These are phyloP conservation scores for Oostethus manadensis DNA, from an alignment of 2,113 vertebrate species.

Conservation along the genomic window DNA sequence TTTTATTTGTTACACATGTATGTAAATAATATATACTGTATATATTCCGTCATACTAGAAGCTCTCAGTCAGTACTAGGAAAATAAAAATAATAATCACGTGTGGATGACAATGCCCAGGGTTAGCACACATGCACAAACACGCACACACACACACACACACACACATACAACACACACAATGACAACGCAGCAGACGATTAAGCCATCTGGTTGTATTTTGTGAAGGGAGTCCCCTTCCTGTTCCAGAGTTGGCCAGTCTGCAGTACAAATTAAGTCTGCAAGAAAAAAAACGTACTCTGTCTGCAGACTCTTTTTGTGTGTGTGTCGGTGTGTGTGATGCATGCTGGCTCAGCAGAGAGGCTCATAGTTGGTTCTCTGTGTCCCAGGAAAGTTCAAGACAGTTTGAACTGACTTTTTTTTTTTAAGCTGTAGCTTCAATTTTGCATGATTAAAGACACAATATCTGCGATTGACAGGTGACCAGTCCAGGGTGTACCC, in stretches of 20 bases:
- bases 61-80: constrained; percentile 1
- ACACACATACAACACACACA: background rate
- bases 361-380: background rate
- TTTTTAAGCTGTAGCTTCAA: too few relatives aligned
- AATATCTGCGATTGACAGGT: too few relatives aligned
- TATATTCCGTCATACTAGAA: background rate
- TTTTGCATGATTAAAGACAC: too few relatives aligned
- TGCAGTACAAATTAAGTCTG: constrained; percentile 17
- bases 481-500: too few relatives aligned
- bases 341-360: constrained; percentile 11
- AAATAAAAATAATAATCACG: constrained; percentile 31
- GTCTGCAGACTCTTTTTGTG: constrained; percentile 22
- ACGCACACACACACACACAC: constrained; percentile 12
- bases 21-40: too few relatives aligned
- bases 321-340: constrained; percentile 14
- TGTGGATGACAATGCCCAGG: constrained; percentile 21
- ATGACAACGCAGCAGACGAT: constrained; percentile 21
- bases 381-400: background rate
- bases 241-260: constrained; percentile 15
- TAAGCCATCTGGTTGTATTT: constrained; percentile 50
- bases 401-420: too few relatives aligned
- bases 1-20: too few relatives aligned
- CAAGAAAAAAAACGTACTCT: constrained; percentile 14
- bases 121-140: constrained; percentile 3
- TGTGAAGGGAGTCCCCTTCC: constrained; percentile 44